Percentiles rank a stretch among this genome's conserved stretches.
These are phyloP conservation scores for Oreochromis aureus DNA, from an alignment of 2,113 vertebrate genomes.

Conservation along the genomic window DNA sequence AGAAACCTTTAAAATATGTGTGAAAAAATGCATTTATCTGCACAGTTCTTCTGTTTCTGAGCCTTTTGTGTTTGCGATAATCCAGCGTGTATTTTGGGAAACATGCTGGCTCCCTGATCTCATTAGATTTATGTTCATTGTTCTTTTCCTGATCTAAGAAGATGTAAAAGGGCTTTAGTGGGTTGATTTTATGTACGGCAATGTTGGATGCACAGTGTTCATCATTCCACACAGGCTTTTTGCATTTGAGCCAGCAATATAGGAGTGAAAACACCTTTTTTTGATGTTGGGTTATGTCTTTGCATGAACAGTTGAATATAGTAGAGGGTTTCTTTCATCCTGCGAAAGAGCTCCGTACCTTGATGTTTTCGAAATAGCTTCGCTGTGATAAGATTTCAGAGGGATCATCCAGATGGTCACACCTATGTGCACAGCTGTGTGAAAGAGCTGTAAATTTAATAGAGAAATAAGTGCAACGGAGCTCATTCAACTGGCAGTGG, in stretches of 20 bases:
- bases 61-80: constrained; percentile 21
- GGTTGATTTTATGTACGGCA: not conserved
- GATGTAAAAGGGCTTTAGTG: not conserved
- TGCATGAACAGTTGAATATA: not conserved
- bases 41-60: not conserved
- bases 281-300: not conserved
- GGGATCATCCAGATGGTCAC: constrained; percentile 30
- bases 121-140: constrained; percentile 32
- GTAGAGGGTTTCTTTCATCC: not conserved
- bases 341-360: not conserved
- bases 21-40: constrained; percentile 6
- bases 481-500: not conserved
- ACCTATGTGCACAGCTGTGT: constrained; percentile 34
- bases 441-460: not conserved
- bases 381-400: not conserved
- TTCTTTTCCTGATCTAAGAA: constrained; percentile 32
- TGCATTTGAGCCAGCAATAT: not conserved
- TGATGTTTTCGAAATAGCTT: constrained; percentile 17
- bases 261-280: not conserved
- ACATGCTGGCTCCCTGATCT: constrained; percentile 19
- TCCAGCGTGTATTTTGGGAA: constrained; percentile 24
- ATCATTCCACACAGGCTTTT: constrained; percentile 13
- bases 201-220: not conserved
- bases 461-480: constrained; percentile 1
- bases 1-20: constrained; percentile 22